phyloP scores from a whole-genome alignment of 2,113 vertebrate genomes.

The Upupa epops region DNA sequence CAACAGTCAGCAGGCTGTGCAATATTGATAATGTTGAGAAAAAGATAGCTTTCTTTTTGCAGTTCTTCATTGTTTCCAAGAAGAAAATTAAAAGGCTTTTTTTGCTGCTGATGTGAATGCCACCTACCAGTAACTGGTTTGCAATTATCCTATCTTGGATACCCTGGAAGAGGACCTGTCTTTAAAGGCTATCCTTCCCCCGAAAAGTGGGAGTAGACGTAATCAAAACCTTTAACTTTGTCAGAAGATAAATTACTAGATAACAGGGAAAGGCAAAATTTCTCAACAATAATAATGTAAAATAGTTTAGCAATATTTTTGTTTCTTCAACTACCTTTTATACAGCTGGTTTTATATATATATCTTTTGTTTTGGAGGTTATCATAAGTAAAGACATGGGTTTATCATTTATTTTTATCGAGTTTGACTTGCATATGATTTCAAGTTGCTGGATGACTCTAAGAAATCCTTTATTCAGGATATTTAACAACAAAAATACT shows the following conservation, averaged over 20 bases:
- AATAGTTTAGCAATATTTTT: not conserved
- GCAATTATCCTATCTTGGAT: not conserved
- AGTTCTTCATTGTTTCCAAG: not conserved
- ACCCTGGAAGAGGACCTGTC: not conserved
- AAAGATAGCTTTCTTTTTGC: not conserved
- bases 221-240: not conserved
- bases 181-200: not conserved
- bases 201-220: not conserved
- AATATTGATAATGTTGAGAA: too few species aligned
- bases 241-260: not conserved
- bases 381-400: not conserved
- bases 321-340: not conserved
- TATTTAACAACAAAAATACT: not conserved
- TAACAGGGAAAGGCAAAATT: not conserved
- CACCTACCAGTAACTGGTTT: not conserved
- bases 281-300: not conserved
- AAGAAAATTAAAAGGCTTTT: not conserved
- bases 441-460: not conserved
- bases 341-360: not conserved
- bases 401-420: not conserved
- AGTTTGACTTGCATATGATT: not conserved
- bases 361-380: not conserved
- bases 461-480: not conserved
- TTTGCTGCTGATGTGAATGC: not conserved
- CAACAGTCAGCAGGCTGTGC: too few species aligned